phyloP scores from a whole-genome alignment of 2,113 vertebrate species.

The Girardinichthys multiradiatus region DNA sequence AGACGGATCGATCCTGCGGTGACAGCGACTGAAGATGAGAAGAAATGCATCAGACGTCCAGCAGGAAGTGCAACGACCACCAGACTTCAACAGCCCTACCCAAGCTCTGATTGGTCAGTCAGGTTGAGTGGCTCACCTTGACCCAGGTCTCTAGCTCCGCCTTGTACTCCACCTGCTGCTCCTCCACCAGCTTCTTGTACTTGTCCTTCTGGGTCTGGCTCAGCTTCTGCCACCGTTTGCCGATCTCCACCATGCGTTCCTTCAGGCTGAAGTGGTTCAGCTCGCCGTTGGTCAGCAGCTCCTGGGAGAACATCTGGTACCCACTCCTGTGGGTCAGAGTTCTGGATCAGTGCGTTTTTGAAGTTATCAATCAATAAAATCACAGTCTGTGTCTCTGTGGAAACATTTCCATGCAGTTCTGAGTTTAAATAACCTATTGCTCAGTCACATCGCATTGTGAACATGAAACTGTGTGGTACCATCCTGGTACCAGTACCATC shows the following conservation, averaged over 20 bases:
- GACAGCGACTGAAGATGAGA: conserved; percentile 75
- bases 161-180: conserved; percentile 84
- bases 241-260: conserved; percentile 87
- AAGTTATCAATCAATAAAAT: too few species aligned
- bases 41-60: neutral
- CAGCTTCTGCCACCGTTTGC: conserved; percentile 84
- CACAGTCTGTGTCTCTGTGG: too few species aligned
- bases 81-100: too few species aligned
- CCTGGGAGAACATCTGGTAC: conserved; percentile 88
- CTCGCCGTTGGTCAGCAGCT: conserved; percentile 84
- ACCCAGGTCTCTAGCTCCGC: conserved; percentile 81
- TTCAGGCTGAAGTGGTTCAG: conserved; percentile 85
- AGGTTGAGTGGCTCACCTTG: conserved; percentile 64
- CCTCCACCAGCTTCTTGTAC: conserved; percentile 84
- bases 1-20: conserved; percentile 79
- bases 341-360: neutral
- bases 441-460: too few species aligned
- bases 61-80: too few species aligned
- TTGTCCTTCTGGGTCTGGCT: conserved; percentile 81
- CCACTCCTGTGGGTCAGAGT: conserved; percentile 76
- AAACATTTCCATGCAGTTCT: too few species aligned
- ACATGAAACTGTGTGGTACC: too few species aligned
- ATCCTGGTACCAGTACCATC: too few species aligned
- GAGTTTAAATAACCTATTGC: too few species aligned
- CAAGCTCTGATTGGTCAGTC: too few species aligned